Percentiles rank a stretch among this genome's conserved stretches.
phyloP scores from a whole-genome alignment of 2,797 vertebrate species.

The Cygnus olor region DNA sequence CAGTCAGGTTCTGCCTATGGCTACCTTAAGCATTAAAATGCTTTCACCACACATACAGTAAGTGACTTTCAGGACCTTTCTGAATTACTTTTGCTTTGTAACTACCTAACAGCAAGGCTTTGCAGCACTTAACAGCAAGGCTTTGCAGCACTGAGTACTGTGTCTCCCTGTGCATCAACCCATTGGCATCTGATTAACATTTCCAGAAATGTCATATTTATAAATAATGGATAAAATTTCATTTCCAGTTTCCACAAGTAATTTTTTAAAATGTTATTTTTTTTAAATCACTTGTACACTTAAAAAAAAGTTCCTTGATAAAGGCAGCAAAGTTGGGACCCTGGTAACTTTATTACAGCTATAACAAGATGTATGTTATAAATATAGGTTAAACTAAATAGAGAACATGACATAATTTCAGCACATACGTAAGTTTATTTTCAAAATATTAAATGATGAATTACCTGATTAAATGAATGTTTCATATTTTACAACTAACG shows the following conservation, averaged over 20 bases:
- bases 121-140: neutral
- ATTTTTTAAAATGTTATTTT: neutral
- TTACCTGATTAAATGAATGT: neutral
- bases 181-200: neutral
- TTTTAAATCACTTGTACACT: neutral
- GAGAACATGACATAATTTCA: neutral
- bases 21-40: neutral
- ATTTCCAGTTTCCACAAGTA: neutral
- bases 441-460: neutral
- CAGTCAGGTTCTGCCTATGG: neutral
- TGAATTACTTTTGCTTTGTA: neutral
- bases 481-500: neutral
- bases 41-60: neutral
- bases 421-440: neutral
- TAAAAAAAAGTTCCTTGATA: neutral
- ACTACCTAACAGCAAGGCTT: neutral
- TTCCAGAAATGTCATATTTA: accelerated
- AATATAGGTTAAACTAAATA: neutral
- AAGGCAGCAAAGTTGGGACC: neutral
- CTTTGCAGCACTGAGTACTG: neutral
- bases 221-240: neutral
- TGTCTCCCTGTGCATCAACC: neutral
- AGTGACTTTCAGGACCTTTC: neutral
- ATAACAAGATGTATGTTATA: neutral
- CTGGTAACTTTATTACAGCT: neutral